Evolutionary conservation across 2,113 vertebrate genomes (phyloP).

Genomic region (Cathartes aura): DNA sequence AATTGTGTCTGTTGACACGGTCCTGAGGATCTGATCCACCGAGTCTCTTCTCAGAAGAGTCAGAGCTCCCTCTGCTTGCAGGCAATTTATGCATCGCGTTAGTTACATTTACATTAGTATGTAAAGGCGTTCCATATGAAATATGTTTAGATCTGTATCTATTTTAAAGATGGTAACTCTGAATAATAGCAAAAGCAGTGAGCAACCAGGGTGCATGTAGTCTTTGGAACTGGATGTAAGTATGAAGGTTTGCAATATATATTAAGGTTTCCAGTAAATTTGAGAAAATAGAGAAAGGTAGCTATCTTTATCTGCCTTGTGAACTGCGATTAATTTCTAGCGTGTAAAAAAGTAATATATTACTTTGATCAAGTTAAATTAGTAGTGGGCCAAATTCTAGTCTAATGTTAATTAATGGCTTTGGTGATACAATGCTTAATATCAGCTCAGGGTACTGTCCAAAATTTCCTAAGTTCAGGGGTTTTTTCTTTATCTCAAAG

Average conservation of each 20-base stretch:
- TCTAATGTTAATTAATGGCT: background rate
- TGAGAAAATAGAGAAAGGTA: background rate
- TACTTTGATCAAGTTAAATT: background rate
- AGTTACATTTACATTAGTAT: background rate
- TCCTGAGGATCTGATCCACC: background rate
- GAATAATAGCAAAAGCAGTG: too few species aligned
- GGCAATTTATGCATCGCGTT: background rate
- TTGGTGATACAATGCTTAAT: fast-evolving
- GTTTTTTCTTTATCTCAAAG: background rate
- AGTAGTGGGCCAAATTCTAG: background rate
- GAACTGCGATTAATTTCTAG: background rate
- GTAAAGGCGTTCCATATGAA: background rate
- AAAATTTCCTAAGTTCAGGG: fast-evolving
- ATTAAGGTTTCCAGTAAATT: background rate
- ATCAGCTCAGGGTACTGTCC: background rate
- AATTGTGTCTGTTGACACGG: fast-evolving
- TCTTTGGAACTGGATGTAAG: fast-evolving
- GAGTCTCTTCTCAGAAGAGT: background rate
- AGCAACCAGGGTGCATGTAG: fast-evolving
- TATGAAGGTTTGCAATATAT: fast-evolving
- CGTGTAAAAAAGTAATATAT: background rate
- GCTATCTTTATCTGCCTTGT: fast-evolving
- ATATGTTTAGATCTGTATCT: fast-evolving
- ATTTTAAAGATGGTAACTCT: background rate
- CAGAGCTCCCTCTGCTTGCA: constrained; percentile 55